These are phyloP conservation scores for Ichneumoninae sp. DNA, from an alignment of 2,888 invertebrate species.

Conservation along the genomic window DNA sequence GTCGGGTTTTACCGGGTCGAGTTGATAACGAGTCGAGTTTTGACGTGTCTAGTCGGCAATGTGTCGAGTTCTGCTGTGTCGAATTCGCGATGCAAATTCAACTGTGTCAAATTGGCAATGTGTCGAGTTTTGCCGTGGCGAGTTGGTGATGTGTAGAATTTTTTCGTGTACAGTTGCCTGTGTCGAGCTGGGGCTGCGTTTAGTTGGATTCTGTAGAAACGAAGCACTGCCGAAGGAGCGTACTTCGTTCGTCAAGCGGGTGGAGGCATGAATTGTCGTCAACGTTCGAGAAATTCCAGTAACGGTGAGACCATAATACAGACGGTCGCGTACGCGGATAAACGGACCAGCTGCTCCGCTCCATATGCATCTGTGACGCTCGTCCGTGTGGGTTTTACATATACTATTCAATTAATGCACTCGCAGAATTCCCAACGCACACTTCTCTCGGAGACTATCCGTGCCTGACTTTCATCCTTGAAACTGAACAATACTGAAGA, in stretches of 20 bases:
- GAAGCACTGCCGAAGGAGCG: neutral
- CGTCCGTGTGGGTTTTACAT: neutral
- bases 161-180: no score
- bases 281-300: neutral
- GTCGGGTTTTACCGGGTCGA: no score
- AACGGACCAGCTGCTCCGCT: neutral
- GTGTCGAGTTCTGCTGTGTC: no score
- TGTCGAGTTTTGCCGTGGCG: no score
- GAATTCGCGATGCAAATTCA: no score
- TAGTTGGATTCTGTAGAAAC: no score
- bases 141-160: no score
- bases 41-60: no score
- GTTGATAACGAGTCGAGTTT: no score
- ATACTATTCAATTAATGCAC: neutral
- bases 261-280: neutral
- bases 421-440: neutral
- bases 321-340: neutral
- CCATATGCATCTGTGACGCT: neutral
- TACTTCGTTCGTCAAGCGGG: neutral
- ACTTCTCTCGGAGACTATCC: neutral
- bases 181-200: no score
- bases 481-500: neutral
- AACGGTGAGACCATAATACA: neutral
- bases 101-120: no score
- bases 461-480: neutral